phyloP scores from a whole-genome alignment of 2,888 invertebrate species.

The Stomorhina lunata region DNA sequence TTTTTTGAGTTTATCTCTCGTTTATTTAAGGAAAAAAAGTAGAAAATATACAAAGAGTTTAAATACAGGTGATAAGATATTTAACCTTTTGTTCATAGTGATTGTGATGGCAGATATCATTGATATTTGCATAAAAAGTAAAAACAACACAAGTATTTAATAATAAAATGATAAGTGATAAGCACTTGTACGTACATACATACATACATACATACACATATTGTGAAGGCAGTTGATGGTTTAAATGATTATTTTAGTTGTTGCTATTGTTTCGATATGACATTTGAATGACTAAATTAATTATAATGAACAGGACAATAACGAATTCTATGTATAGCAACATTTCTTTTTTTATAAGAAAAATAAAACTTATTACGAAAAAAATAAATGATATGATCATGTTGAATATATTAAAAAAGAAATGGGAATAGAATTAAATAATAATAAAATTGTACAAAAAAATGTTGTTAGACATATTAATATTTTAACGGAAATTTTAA shows the following conservation, averaged over 20 bases:
- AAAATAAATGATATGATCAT: no score
- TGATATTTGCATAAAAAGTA: slow-evolving; percentile 4
- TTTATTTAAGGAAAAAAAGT: neutral
- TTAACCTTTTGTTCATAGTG: slow-evolving; percentile 30
- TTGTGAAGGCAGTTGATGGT: slow-evolving; percentile 6
- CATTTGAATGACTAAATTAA: neutral
- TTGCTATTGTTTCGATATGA: neutral
- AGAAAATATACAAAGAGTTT: neutral
- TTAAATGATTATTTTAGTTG: neutral
- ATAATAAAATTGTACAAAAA: no score
- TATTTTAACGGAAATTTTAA: no score
- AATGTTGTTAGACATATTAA: no score
- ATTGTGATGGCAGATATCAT: slow-evolving; percentile 18
- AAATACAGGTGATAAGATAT: slow-evolving; percentile 40
- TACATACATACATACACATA: no score
- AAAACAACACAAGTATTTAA: neutral
- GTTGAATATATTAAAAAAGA: no score
- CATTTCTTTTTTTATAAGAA: no score
- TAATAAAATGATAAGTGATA: slow-evolving; percentile 19
- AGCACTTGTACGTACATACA: no score
- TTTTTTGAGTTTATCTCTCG: slow-evolving; percentile 18
- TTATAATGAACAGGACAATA: no score
- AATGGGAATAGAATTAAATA: no score
- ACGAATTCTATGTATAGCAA: no score
- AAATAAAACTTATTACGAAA: no score